Evolutionary conservation across 2,113 vertebrate genomes (phyloP).

Genomic region (Takifugu bimaculatus): DNA sequence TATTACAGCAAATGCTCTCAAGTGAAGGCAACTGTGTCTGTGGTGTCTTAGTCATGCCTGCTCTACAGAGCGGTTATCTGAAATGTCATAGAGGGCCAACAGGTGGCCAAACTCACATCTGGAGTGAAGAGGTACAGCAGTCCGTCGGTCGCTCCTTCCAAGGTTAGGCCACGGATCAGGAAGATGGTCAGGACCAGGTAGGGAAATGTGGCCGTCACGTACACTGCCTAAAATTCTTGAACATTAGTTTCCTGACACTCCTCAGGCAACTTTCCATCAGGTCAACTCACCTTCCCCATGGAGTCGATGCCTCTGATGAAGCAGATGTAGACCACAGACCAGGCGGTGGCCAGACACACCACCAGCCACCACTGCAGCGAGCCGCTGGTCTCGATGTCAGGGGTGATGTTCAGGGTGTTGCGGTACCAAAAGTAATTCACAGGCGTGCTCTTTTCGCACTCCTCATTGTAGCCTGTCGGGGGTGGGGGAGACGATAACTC

Average conservation of each 20-base stretch:
- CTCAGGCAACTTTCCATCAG: not conserved
- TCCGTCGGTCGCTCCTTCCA: slow-evolving; percentile 83
- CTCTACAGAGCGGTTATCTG: too few species aligned
- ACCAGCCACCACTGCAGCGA: slow-evolving; percentile 82
- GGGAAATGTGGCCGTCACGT: slow-evolving; percentile 86
- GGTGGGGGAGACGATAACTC: not conserved
- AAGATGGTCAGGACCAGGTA: slow-evolving; percentile 89
- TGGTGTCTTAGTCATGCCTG: too few species aligned
- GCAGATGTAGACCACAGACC: slow-evolving; percentile 84
- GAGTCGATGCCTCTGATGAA: slow-evolving; percentile 85
- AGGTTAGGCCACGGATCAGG: slow-evolving; percentile 80
- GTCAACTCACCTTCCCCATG: slow-evolving; percentile 82
- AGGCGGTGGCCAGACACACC: slow-evolving; percentile 77
- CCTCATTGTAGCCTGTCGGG: slow-evolving; percentile 70
- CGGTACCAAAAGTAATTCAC: slow-evolving; percentile 95
- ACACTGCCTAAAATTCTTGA: slow-evolving; percentile 77
- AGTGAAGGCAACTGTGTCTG: too few species aligned
- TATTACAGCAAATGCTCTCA: too few species aligned
- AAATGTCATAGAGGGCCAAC: not conserved
- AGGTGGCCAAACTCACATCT: slow-evolving; percentile 68
- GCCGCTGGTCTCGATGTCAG: slow-evolving; percentile 69
- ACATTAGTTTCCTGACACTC: not conserved
- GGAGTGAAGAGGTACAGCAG: slow-evolving; percentile 87
- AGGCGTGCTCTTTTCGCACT: slow-evolving; percentile 79
- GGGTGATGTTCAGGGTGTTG: slow-evolving; percentile 83